Percentiles rank a stretch among this genome's conserved stretches.
phyloP scores from a whole-genome alignment of 2,888 invertebrate genomes.

The Frankliniella fusca region DNA sequence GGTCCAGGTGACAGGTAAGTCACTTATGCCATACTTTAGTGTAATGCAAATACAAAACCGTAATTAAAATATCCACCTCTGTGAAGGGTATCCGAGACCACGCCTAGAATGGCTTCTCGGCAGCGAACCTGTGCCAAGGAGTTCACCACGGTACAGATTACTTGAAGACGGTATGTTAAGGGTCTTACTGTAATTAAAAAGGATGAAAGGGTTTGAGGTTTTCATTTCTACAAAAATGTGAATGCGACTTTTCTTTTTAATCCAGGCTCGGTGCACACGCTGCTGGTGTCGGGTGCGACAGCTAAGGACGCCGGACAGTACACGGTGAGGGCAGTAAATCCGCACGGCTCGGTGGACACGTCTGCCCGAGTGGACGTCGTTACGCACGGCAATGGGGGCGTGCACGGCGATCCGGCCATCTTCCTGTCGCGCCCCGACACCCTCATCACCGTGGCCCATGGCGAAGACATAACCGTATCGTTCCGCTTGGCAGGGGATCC shows the following conservation, averaged over 20 bases:
- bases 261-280: slow-evolving; percentile 61
- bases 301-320: slow-evolving; percentile 71
- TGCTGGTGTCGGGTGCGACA: slow-evolving; percentile 67
- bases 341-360: slow-evolving; percentile 68
- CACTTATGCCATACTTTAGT: neutral
- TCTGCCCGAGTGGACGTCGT: slow-evolving; percentile 68
- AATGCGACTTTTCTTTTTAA: no score
- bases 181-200: no score
- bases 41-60: slow-evolving; percentile 9
- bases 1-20: slow-evolving; percentile 67
- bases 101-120: slow-evolving; percentile 74
- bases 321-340: slow-evolving; percentile 65
- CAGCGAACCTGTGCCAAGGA: slow-evolving; percentile 46
- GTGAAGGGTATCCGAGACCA: slow-evolving; percentile 52
- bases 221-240: no score
- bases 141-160: slow-evolving; percentile 61
- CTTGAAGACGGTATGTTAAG: slow-evolving; percentile 54
- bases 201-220: no score
- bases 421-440: slow-evolving; percentile 75
- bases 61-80: neutral
- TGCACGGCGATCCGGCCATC: slow-evolving; percentile 65
- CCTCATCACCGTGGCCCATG: slow-evolving; percentile 67
- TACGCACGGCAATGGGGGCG: slow-evolving; percentile 50
- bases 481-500: slow-evolving; percentile 79
- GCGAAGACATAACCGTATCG: slow-evolving; percentile 77